Conservation (phyloP, 1,140 invertebrate genomes). For the Mamestra configurata region DNA sequence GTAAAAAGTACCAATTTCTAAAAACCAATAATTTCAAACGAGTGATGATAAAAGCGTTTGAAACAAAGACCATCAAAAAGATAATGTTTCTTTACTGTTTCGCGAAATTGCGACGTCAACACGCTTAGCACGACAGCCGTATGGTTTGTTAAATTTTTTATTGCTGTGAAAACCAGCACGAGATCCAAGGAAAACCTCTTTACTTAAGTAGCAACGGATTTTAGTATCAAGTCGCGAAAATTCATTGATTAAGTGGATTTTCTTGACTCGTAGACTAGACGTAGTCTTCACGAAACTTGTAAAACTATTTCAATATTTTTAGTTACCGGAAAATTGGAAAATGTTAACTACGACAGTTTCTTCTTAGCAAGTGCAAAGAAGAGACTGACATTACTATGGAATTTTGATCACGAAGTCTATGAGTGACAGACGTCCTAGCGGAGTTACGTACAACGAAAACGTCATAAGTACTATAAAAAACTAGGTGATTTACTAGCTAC, state of each 20-base stretch:
- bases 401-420: slow-evolving; percentile 17
- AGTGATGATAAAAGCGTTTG: slow-evolving; percentile 9
- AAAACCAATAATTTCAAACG: slow-evolving; percentile 10
- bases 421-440: slow-evolving; percentile 14
- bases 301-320: neutral
- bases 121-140: slow-evolving; percentile 13
- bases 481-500: slow-evolving; percentile 12
- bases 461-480: slow-evolving; percentile 16
- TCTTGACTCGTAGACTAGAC: neutral
- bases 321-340: neutral
- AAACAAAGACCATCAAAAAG: slow-evolving; percentile 27
- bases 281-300: neutral
- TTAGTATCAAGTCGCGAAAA: neutral
- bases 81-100: slow-evolving; percentile 5
- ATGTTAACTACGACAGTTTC: neutral
- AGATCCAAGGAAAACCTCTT: neutral
- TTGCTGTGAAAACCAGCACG: neutral
- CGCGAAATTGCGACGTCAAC: slow-evolving; percentile 37
- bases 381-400: neutral
- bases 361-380: neutral
- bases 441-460: slow-evolving; percentile 5
- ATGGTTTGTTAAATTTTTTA: slow-evolving; percentile 23
- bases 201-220: neutral
- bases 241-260: neutral
- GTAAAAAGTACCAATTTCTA: neutral